phyloP scores from a whole-genome alignment of 2,113 vertebrate species.

The Melanerpes aurifrons region DNA sequence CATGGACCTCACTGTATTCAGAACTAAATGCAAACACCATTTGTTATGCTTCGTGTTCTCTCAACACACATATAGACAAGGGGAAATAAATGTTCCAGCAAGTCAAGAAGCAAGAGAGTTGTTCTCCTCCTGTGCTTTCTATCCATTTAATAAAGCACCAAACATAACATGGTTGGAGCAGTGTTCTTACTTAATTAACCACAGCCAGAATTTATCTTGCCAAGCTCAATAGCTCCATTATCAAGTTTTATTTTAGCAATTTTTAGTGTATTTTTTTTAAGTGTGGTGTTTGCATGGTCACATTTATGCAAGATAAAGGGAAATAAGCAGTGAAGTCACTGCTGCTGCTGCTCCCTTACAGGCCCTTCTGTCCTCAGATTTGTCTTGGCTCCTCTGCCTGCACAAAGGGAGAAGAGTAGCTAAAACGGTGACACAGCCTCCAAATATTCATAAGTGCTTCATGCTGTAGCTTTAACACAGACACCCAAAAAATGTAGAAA shows the following conservation, averaged over 20 bases:
- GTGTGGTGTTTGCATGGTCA: background rate
- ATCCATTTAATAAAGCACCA: background rate
- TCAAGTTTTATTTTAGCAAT: background rate
- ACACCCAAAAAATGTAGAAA: background rate
- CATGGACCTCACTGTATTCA: background rate
- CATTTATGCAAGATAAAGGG: background rate
- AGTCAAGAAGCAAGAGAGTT: background rate
- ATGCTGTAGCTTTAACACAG: background rate
- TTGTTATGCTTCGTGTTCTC: background rate
- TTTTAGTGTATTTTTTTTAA: background rate
- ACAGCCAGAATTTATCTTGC: background rate
- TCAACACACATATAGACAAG: background rate
- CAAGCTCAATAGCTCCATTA: background rate
- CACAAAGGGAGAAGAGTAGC: background rate
- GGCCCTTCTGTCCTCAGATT: background rate
- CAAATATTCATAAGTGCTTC: background rate
- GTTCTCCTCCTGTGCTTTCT: background rate
- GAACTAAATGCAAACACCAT: constrained; percentile 26
- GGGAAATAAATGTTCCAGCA: constrained; percentile 2
- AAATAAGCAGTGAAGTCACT: background rate
- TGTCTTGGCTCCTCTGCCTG: background rate
- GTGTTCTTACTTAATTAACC: background rate
- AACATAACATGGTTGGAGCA: background rate
- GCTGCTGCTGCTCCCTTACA: background rate
- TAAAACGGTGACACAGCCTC: background rate